Conservation (phyloP, 92 coral and sea anemone genomes). For the Porites lobata region DNA sequence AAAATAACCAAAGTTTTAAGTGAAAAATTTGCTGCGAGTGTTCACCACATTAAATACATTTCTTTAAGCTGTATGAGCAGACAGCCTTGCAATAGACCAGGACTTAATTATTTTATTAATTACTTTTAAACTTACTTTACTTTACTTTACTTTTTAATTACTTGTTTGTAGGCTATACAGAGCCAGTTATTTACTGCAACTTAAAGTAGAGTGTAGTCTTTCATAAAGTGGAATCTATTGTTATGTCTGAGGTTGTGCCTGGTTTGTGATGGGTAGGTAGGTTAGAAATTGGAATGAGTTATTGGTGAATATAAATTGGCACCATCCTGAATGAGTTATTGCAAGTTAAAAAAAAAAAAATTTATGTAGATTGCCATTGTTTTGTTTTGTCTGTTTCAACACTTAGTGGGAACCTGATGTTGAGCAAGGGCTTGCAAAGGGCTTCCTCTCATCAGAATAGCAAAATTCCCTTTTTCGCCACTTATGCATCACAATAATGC, state of each 20-base stretch:
- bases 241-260: no score
- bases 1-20: no score
- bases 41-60: conserved; percentile 2
- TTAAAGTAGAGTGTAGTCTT: neutral
- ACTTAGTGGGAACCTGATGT: conserved; percentile 75
- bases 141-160: no score
- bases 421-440: conserved; percentile 53
- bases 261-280: no score
- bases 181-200: neutral
- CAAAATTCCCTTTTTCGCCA: conserved; percentile 72
- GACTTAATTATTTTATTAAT: neutral
- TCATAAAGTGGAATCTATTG: neutral
- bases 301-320: no score
- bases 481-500: conserved; percentile 50
- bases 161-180: neutral
- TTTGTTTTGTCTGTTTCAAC: neutral
- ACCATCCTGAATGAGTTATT: neutral
- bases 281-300: no score
- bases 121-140: no score
- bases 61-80: conserved; percentile 5
- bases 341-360: neutral
- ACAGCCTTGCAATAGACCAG: neutral
- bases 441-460: conserved; percentile 39
- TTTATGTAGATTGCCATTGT: no score
- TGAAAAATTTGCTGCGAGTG: neutral